These are phyloP conservation scores for Trinorchestia longiramus DNA, from an alignment of 1,140 invertebrate genomes.

Conservation along the genomic window DNA sequence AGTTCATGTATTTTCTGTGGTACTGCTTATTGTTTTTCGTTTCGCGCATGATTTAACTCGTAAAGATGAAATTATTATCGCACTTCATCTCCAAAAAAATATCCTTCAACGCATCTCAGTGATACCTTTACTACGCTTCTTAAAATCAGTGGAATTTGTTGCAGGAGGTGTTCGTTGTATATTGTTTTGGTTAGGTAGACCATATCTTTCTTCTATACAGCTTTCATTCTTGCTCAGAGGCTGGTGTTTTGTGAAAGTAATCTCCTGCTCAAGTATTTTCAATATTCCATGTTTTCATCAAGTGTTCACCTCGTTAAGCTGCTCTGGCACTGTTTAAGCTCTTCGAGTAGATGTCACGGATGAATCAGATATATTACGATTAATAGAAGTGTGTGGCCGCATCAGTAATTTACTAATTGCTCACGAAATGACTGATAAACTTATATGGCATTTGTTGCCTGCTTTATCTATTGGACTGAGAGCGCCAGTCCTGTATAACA, in stretches of 20 bases:
- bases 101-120: too few species aligned
- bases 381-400: not conserved
- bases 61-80: too few species aligned
- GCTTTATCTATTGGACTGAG: not conserved
- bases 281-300: not conserved
- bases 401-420: not conserved
- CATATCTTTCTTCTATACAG: not conserved
- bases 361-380: not conserved
- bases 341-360: not conserved
- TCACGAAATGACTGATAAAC: not conserved
- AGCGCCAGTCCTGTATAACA: not conserved
- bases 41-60: not conserved
- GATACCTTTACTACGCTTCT: not conserved
- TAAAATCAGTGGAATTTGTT: not conserved
- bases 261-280: not conserved
- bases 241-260: not conserved
- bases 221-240: not conserved
- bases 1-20: not conserved
- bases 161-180: not conserved
- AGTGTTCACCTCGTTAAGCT: not conserved
- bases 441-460: not conserved
- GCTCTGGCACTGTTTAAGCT: not conserved
- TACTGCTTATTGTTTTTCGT: not conserved
- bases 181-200: not conserved
- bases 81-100: too few species aligned